Percentiles rank a stretch among this genome's conserved stretches.
Conservation (phyloP, 1,140 invertebrate genomes). For the Sitophilus oryzae region DNA sequence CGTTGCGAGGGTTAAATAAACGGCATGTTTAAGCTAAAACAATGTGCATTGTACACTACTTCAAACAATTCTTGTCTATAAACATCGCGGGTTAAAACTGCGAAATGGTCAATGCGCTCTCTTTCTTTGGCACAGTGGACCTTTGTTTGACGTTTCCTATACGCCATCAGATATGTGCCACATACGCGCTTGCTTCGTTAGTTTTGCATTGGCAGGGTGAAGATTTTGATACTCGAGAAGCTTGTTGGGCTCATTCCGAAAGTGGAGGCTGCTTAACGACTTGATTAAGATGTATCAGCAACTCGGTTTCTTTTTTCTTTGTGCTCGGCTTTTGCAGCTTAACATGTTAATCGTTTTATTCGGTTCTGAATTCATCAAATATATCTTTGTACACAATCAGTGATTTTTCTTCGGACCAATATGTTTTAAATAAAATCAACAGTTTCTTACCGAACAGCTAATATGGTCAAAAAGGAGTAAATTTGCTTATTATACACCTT, state of each 20-base stretch:
- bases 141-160: slow-evolving; percentile 24
- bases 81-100: slow-evolving; percentile 31
- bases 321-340: no score
- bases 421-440: no score
- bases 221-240: slow-evolving; percentile 23
- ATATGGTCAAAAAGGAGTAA: no score
- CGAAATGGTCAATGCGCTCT: slow-evolving; percentile 32
- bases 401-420: no score
- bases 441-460: no score
- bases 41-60: slow-evolving; percentile 34
- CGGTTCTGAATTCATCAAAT: no score
- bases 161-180: slow-evolving; percentile 19
- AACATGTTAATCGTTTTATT: no score
- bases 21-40: slow-evolving; percentile 32
- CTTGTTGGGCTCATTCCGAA: slow-evolving; percentile 12
- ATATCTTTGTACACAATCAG: no score
- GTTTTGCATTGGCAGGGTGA: slow-evolving; percentile 19
- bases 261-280: background rate
- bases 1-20: slow-evolving; percentile 27
- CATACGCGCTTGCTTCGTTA: slow-evolving; percentile 20
- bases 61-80: slow-evolving; percentile 35
- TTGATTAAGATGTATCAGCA: slow-evolving; percentile 12
- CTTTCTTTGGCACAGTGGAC: slow-evolving; percentile 25
- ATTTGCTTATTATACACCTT: no score
- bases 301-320: background rate